These are phyloP conservation scores for Mechanitis messenoides DNA, from an alignment of 2,888 invertebrate genomes.

Conservation along the genomic window DNA sequence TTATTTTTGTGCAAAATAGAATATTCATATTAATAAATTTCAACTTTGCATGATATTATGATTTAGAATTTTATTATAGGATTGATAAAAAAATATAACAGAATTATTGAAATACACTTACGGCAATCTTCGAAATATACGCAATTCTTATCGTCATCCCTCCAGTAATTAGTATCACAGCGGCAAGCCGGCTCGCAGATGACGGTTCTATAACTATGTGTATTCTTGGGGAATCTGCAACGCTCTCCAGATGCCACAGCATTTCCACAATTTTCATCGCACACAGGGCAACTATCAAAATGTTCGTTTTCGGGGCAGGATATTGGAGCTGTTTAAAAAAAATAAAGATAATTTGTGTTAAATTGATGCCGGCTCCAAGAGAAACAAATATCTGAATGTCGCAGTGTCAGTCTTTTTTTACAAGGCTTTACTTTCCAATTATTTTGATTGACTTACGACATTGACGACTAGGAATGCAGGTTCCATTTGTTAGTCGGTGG, in stretches of 20 bases:
- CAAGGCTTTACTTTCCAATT: no score
- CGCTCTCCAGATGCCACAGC: slow-evolving; percentile 16
- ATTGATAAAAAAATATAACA: background rate
- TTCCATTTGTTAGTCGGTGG: slow-evolving; percentile 30
- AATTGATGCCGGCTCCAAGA: no score
- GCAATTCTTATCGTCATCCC: slow-evolving; percentile 5
- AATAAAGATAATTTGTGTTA: no score
- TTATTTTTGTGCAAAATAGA: no score
- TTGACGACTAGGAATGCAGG: slow-evolving; percentile 35
- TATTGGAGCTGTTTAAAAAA: slow-evolving; percentile 17
- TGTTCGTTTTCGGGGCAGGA: slow-evolving; percentile 20
- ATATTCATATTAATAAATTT: no score
- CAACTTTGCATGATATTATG: no score
- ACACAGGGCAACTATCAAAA: slow-evolving; percentile 22
- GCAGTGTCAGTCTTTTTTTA: no score
- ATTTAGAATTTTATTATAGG: no score
- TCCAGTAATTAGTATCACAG: slow-evolving; percentile 11
- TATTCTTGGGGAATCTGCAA: slow-evolving; percentile 13
- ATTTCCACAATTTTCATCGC: slow-evolving; percentile 24
- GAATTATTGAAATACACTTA: background rate
- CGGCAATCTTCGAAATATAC: background rate
- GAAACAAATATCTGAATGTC: no score
- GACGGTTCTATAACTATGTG: background rate
- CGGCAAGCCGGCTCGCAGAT: slow-evolving; percentile 13
- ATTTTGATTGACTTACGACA: slow-evolving; percentile 41